Conservation (phyloP, 2,113 vertebrate genomes). For the Rhynchopsitta pachyrhyncha region DNA sequence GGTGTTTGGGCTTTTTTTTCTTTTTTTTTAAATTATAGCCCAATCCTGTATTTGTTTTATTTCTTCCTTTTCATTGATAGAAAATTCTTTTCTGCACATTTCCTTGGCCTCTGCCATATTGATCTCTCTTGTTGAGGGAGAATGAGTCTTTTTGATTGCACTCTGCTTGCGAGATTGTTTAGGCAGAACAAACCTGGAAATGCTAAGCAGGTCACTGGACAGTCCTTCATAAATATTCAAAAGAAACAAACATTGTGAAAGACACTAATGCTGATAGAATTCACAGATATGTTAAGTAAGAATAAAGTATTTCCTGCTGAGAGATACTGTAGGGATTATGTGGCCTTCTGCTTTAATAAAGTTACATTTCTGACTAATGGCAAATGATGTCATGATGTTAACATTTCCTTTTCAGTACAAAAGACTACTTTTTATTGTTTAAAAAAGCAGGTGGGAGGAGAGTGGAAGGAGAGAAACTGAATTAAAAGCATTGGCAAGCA, state of each 20-base stretch:
- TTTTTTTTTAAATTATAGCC: neutral
- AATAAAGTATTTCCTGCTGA: constrained; percentile 68
- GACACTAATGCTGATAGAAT: constrained; percentile 71
- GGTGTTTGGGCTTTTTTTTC: neutral
- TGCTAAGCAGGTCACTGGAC: constrained; percentile 72
- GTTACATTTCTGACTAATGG: constrained; percentile 66
- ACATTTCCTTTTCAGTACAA: constrained; percentile 25
- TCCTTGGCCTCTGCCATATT: constrained; percentile 66
- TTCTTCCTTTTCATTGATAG: constrained; percentile 36
- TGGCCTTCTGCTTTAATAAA: constrained; percentile 67
- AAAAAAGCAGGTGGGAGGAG: neutral
- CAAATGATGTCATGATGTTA: constrained; percentile 65
- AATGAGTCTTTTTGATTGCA: constrained; percentile 58
- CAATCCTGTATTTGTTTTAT: neutral
- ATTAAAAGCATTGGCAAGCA: neutral
- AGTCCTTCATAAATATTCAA: constrained; percentile 77
- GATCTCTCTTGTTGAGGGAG: constrained; percentile 36
- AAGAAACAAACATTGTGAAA: constrained; percentile 66
- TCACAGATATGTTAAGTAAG: constrained; percentile 69
- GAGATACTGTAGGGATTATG: constrained; percentile 64
- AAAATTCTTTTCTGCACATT: constrained; percentile 49
- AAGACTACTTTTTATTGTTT: neutral
- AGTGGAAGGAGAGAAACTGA: neutral
- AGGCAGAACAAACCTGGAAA: constrained; percentile 61
- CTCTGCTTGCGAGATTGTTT: constrained; percentile 61